Conservation (phyloP, 1,140 invertebrate genomes). For the Aphaenogaster rudis region DNA sequence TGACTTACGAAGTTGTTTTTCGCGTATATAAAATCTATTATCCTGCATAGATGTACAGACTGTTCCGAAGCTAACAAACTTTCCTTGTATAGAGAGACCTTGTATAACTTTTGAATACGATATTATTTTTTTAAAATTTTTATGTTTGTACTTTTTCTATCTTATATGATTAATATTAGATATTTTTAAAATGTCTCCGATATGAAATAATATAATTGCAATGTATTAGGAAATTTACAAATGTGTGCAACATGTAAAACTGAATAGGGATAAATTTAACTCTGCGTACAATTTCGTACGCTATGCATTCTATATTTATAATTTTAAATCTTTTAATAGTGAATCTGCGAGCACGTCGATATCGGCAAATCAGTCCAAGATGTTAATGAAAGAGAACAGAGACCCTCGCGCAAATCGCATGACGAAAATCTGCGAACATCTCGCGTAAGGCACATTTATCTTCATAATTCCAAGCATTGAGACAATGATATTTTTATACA, state of each 20-base stretch:
- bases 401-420: conserved; percentile 1
- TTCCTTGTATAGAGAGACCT: background rate
- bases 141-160: background rate
- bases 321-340: background rate
- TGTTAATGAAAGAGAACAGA: conserved; percentile 31
- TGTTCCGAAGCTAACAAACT: background rate
- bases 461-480: background rate
- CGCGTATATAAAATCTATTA: background rate
- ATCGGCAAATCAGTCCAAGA: background rate
- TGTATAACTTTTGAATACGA: background rate
- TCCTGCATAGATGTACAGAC: background rate
- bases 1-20: background rate
- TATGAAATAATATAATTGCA: background rate
- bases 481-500: background rate
- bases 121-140: background rate
- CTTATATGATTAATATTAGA: background rate
- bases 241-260: background rate
- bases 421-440: conserved; percentile 1
- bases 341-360: background rate
- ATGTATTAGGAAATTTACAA: background rate
- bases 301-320: background rate
- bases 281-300: background rate
- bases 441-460: conserved; percentile 22
- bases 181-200: background rate
- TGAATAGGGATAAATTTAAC: background rate